Evolutionary conservation across 2,888 invertebrate species (phyloP).

Genomic region (Xanthia icteritia): DNA sequence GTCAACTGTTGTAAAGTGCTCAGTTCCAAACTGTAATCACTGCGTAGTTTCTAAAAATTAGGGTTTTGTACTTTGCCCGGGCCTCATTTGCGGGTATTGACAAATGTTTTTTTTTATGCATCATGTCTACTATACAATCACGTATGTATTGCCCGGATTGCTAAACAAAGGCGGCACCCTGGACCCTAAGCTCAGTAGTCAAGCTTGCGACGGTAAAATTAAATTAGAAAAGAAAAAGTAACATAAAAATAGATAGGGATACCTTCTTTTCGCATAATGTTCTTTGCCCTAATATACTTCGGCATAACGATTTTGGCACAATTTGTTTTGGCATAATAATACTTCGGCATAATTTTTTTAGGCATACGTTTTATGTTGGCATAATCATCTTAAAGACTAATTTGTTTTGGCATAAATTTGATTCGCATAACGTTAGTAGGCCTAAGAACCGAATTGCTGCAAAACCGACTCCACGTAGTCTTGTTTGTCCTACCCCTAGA

Average conservation of each 20-base stretch:
- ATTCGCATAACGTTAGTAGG: too few species aligned
- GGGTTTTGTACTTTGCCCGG: not conserved
- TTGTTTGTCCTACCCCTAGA: too few species aligned
- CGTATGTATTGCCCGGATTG: not conserved
- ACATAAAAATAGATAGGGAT: not conserved
- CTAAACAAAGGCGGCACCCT: not conserved
- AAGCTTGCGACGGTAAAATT: not conserved
- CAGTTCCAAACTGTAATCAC: not conserved
- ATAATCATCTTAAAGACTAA: too few species aligned
- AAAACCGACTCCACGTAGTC: too few species aligned
- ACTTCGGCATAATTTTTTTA: too few species aligned
- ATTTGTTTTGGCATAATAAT: too few species aligned
- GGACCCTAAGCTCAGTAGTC: not conserved
- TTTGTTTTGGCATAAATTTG: too few species aligned
- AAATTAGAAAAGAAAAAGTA: not conserved
- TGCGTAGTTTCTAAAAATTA: slow-evolving; percentile 10
- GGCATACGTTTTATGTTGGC: too few species aligned
- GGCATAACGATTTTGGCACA: too few species aligned
- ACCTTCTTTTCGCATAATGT: too few species aligned
- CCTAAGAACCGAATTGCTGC: too few species aligned
- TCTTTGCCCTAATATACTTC: too few species aligned
- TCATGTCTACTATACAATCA: not conserved
- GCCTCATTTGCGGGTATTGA: not conserved
- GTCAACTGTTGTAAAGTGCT: slow-evolving; percentile 1
- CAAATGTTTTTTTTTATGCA: not conserved